These are phyloP conservation scores for Otis tarda DNA, from an alignment of 2,113 vertebrate species.

Conservation along the genomic window DNA sequence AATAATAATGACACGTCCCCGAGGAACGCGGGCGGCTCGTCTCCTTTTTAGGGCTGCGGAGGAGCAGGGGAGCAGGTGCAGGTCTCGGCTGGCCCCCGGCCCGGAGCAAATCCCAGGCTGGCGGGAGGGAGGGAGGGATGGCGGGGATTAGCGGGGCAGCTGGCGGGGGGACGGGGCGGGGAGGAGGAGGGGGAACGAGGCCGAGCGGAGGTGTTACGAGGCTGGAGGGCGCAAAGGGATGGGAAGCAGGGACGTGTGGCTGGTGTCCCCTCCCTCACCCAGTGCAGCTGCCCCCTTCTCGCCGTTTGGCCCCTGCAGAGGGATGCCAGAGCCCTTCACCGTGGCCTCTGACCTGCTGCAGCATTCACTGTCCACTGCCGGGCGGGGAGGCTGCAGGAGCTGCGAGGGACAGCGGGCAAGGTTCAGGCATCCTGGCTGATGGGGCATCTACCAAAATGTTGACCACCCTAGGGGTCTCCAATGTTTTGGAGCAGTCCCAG, in stretches of 20 bases:
- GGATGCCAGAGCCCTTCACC: not conserved
- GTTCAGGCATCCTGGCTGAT: not conserved
- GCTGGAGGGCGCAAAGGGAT: not conserved
- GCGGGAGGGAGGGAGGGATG: not conserved
- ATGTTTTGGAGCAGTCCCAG: not conserved
- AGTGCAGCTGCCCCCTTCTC: no score
- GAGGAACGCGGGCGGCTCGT: not conserved
- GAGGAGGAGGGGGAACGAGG: not conserved
- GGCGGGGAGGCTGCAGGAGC: not conserved
- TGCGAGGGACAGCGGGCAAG: accelerated
- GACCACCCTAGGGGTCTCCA: not conserved
- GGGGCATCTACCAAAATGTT: not conserved
- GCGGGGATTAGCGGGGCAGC: not conserved
- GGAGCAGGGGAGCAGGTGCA: slow-evolving; percentile 17
- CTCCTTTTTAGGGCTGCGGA: slow-evolving; percentile 4
- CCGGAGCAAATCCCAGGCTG: not conserved
- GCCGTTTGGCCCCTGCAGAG: no score
- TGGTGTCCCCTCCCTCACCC: no score
- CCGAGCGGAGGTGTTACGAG: not conserved
- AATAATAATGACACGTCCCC: not conserved
- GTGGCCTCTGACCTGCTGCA: not conserved
- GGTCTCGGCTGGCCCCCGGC: not conserved
- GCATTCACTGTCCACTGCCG: not conserved
- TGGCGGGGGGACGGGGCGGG: not conserved
- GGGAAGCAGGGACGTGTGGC: no score